These are phyloP conservation scores for Amphiduros pacificus DNA, from an alignment of 2,888 invertebrate genomes.

Conservation along the genomic window DNA sequence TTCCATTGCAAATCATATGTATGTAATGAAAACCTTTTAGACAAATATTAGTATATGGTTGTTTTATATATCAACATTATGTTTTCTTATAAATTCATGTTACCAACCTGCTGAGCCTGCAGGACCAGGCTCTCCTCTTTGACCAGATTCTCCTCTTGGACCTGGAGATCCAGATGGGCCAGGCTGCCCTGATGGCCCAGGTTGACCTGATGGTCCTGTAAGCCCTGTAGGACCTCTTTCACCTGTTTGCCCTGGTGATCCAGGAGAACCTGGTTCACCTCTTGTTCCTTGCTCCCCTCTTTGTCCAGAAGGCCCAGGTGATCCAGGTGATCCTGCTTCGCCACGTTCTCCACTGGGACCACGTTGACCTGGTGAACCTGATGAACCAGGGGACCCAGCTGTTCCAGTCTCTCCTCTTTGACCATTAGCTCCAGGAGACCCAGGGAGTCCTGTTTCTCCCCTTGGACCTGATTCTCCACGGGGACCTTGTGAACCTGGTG, in stretches of 20 bases:
- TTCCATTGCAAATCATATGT: too few species aligned
- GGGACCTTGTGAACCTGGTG: neutral
- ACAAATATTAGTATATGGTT: too few species aligned
- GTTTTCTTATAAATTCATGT: too few species aligned
- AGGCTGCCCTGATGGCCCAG: slow-evolving; percentile 7
- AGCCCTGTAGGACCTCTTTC: slow-evolving; percentile 32
- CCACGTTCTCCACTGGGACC: slow-evolving; percentile 23
- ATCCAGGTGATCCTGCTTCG: slow-evolving; percentile 17
- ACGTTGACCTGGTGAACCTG: slow-evolving; percentile 1
- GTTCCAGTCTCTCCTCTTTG: slow-evolving; percentile 6
- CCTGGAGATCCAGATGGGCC: slow-evolving; percentile 16
- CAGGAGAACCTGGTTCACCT: slow-evolving; percentile 18
- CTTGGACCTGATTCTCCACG: neutral
- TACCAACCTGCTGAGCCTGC: neutral
- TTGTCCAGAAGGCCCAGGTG: neutral
- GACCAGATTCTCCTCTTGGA: slow-evolving; percentile 13
- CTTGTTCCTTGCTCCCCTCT: slow-evolving; percentile 6
- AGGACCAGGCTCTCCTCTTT: slow-evolving; percentile 13
- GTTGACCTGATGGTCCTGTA: slow-evolving; percentile 49
- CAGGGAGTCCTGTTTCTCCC: slow-evolving; percentile 15
- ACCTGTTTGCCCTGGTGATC: slow-evolving; percentile 23
- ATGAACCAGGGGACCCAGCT: slow-evolving; percentile 9
- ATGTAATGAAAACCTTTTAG: too few species aligned
- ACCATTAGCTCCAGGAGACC: slow-evolving; percentile 18
- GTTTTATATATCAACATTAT: too few species aligned